phyloP scores from a whole-genome alignment of 2,797 vertebrate species.

The Dermochelys coriacea region DNA sequence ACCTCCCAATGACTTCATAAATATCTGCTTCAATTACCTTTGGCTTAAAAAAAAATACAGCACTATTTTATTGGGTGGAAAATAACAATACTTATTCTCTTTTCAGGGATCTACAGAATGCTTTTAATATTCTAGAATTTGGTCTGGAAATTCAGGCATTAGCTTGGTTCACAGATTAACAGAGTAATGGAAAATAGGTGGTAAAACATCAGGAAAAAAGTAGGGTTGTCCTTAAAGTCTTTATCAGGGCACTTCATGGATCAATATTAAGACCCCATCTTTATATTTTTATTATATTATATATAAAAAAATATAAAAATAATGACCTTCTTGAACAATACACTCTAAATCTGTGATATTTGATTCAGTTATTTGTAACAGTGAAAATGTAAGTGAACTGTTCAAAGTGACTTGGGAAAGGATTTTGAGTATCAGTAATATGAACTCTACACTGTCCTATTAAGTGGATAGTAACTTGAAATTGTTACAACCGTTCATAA shows the following conservation, averaged over 20 bases:
- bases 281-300: neutral
- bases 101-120: neutral
- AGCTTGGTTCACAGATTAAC: neutral
- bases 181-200: rapidly evolving
- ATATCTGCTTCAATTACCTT: no score
- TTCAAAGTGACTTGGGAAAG: neutral
- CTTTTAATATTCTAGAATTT: neutral
- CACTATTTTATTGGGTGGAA: neutral
- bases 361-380: no score
- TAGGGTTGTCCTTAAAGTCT: neutral
- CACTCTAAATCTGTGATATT: no score
- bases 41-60: neutral
- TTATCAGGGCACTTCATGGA: neutral
- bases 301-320: no score
- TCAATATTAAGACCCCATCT: neutral
- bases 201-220: neutral
- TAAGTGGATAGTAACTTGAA: neutral
- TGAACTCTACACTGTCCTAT: neutral
- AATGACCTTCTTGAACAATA: no score
- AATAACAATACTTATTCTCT: neutral
- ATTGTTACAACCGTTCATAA: neutral
- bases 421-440: neutral
- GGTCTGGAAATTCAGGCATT: neutral
- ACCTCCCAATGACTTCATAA: no score
- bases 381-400: no score